Conservation (phyloP, 1,140 invertebrate species). For the Eumaeus atala region DNA sequence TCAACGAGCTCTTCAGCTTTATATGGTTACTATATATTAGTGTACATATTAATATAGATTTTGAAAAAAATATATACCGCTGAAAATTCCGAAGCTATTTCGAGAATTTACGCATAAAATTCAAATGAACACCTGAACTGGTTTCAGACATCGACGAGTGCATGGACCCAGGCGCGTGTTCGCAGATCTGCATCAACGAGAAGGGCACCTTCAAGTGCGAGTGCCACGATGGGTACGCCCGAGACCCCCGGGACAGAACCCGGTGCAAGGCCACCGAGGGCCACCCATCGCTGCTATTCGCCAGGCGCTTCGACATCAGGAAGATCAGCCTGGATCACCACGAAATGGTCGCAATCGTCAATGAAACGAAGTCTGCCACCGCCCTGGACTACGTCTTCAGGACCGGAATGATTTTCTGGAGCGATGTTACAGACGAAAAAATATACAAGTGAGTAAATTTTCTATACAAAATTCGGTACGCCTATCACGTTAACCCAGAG, state of each 20-base stretch:
- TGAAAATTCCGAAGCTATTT: no score
- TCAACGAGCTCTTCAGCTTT: no score
- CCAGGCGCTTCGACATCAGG: conserved; percentile 89
- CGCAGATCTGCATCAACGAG: conserved; percentile 93
- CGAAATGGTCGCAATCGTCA: conserved; percentile 92
- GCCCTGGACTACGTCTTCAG: conserved; percentile 92
- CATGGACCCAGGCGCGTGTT: conserved; percentile 89
- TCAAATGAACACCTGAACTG: no score
- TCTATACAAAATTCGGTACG: conserved; percentile 11
- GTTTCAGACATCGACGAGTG: conserved; percentile 96
- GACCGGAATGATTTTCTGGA: conserved; percentile 96
- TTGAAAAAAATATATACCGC: no score
- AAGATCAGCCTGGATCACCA: conserved; percentile 92
- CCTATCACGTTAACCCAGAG: no score
- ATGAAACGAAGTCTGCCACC: conserved; percentile 89
- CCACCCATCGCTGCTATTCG: conserved; percentile 88
- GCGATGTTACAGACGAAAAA: conserved; percentile 90
- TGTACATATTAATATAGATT: no score
- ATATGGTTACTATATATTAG: no score
- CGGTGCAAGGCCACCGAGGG: conserved; percentile 92
- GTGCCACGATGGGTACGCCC: conserved; percentile 89
- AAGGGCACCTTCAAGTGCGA: conserved; percentile 95
- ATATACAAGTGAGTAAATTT: conserved; percentile 85
- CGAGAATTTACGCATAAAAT: no score
- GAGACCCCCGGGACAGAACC: conserved; percentile 87